Conservation (phyloP, 2,113 vertebrate genomes). For the Prunella himalayana region DNA sequence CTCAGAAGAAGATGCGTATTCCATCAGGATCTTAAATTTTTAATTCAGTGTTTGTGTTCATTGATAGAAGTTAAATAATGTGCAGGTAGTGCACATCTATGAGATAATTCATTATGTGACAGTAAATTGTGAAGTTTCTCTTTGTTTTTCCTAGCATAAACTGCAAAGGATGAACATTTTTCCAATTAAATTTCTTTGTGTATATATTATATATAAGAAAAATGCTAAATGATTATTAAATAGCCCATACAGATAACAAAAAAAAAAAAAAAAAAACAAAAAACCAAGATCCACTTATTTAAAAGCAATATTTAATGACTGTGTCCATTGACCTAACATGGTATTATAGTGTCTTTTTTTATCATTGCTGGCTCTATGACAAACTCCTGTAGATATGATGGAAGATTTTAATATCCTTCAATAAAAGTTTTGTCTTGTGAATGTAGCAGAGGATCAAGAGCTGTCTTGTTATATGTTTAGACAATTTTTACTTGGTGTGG, state of each 20-base stretch:
- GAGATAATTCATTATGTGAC: background rate
- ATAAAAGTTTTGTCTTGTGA: background rate
- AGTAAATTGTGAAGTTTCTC: background rate
- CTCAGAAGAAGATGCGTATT: slow-evolving; percentile 46
- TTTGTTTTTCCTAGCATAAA: background rate
- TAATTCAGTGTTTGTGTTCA: background rate
- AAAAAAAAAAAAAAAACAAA: no score
- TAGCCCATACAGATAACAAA: background rate
- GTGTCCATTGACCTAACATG: background rate
- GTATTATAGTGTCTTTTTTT: background rate
- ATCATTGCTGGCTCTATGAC: background rate
- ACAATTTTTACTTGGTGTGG: background rate
- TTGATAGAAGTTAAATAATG: background rate
- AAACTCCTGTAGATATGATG: background rate
- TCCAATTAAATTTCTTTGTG: background rate
- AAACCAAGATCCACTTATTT: background rate
- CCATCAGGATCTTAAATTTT: background rate
- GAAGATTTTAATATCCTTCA: background rate
- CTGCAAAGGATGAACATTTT: background rate
- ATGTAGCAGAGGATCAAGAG: background rate
- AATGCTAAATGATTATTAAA: background rate
- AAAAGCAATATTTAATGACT: background rate
- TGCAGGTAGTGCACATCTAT: background rate
- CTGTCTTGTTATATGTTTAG: background rate
- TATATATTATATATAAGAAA: background rate